Conservation (phyloP, 1,140 invertebrate species). For the Neodiprion pinetum region DNA sequence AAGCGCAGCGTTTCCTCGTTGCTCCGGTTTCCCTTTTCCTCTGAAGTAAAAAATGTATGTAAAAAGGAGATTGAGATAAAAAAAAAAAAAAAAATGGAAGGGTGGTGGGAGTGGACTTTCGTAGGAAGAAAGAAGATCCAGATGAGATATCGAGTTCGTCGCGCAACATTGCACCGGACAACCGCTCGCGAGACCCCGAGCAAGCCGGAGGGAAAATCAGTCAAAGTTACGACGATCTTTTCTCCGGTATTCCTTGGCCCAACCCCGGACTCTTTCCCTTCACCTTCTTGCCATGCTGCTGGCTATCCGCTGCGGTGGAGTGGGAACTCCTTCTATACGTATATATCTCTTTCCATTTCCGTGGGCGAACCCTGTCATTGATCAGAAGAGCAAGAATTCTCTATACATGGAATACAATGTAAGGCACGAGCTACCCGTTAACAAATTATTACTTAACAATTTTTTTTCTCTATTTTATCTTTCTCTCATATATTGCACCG, state of each 20-base stretch:
- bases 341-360: neutral
- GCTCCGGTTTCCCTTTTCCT: no score
- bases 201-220: neutral
- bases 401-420: no score
- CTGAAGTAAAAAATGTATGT: neutral
- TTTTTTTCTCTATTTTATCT: no score
- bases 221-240: conserved; percentile 5
- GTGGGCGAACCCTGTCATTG: neutral
- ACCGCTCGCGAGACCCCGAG: neutral
- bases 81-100: neutral
- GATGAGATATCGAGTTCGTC: conserved; percentile 7
- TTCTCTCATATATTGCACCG: no score
- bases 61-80: neutral
- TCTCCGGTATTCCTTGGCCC: neutral
- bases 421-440: no score
- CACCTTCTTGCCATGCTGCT: neutral
- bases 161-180: conserved; percentile 6
- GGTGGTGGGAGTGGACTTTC: neutral
- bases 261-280: neutral
- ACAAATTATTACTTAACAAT: no score
- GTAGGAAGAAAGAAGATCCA: neutral
- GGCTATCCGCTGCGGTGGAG: no score
- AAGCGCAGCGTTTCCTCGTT: no score
- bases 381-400: neutral
- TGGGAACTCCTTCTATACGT: no score